These are phyloP conservation scores for Shinisaurus crocodilurus DNA, from an alignment of 2,113 vertebrate species.

Conservation along the genomic window DNA sequence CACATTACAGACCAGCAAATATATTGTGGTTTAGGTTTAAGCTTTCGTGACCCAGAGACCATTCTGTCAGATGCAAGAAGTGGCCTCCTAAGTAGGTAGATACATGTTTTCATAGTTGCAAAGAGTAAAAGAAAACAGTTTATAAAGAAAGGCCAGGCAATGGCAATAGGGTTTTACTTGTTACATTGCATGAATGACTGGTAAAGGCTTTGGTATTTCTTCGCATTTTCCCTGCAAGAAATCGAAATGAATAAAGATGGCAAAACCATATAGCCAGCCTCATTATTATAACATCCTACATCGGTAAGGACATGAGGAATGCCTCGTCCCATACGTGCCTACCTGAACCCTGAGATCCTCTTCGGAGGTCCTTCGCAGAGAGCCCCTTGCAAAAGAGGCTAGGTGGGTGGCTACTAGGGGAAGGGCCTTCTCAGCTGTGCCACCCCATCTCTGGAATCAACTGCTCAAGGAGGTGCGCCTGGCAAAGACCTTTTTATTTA, in stretches of 20 bases:
- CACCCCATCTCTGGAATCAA: too few relatives aligned
- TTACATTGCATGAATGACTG: background rate
- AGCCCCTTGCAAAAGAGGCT: too few relatives aligned
- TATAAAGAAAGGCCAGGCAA: background rate
- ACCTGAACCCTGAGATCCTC: too few relatives aligned
- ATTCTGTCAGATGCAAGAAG: background rate
- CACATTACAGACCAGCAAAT: background rate
- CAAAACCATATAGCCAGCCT: background rate
- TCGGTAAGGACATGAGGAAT: background rate
- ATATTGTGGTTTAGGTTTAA: background rate
- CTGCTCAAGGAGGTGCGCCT: too few relatives aligned
- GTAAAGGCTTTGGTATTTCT: background rate
- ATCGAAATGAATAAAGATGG: background rate
- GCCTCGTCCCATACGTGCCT: too few relatives aligned
- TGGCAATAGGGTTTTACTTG: background rate
- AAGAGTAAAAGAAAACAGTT: too few relatives aligned
- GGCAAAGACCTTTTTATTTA: too few relatives aligned
- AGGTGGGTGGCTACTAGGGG: too few relatives aligned
- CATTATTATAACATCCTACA: background rate
- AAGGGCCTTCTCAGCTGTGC: too few relatives aligned
- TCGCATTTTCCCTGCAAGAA: background rate
- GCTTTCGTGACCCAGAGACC: background rate
- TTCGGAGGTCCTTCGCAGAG: too few relatives aligned
- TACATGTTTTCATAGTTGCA: background rate
- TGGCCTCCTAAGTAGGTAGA: background rate